Percentiles rank a stretch among this genome's conserved stretches.
Evolutionary conservation across 2,888 invertebrate genomes (phyloP).

Genomic region (Ferdinandea cuprea): DNA sequence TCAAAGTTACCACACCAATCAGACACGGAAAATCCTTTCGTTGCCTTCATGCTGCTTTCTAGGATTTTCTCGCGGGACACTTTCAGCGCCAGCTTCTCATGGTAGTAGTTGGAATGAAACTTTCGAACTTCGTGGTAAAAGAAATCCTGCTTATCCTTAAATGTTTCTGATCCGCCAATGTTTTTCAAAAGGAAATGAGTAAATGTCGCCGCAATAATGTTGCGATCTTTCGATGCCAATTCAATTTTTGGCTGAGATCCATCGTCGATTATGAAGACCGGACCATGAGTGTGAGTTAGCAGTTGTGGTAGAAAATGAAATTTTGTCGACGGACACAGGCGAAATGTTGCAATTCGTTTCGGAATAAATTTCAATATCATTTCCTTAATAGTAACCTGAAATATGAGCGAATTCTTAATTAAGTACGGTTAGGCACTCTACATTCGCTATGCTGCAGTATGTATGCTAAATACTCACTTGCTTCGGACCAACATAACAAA

Average conservation of each 20-base stretch:
- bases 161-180: slow-evolving; percentile 97
- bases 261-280: slow-evolving; percentile 92
- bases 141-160: slow-evolving; percentile 92
- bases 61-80: slow-evolving; percentile 91
- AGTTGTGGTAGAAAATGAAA: slow-evolving; percentile 86
- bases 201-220: slow-evolving; percentile 96
- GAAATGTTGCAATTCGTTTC: slow-evolving; percentile 94
- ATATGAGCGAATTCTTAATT: slow-evolving; percentile 81
- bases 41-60: slow-evolving; percentile 93
- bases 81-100: slow-evolving; percentile 92
- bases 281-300: slow-evolving; percentile 84
- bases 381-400: slow-evolving; percentile 93
- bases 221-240: slow-evolving; percentile 92
- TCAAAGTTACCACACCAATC: slow-evolving; percentile 98
- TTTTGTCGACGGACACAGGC: slow-evolving; percentile 97
- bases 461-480: slow-evolving; percentile 84
- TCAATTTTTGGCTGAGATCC: slow-evolving; percentile 94
- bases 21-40: slow-evolving; percentile 91
- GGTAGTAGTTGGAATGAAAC: slow-evolving; percentile 93
- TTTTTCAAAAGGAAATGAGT: slow-evolving; percentile 95
- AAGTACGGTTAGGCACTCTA: slow-evolving; percentile 63
- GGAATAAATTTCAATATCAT: slow-evolving; percentile 96
- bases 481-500: slow-evolving; percentile 95
- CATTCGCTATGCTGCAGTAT: slow-evolving; percentile 11
- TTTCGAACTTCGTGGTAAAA: slow-evolving; percentile 93